Percentiles rank a stretch among this genome's conserved stretches.
These are phyloP conservation scores for Anthopleura xanthogrammica DNA, from an alignment of 92 coral and sea anemone species.

Conservation along the genomic window DNA sequence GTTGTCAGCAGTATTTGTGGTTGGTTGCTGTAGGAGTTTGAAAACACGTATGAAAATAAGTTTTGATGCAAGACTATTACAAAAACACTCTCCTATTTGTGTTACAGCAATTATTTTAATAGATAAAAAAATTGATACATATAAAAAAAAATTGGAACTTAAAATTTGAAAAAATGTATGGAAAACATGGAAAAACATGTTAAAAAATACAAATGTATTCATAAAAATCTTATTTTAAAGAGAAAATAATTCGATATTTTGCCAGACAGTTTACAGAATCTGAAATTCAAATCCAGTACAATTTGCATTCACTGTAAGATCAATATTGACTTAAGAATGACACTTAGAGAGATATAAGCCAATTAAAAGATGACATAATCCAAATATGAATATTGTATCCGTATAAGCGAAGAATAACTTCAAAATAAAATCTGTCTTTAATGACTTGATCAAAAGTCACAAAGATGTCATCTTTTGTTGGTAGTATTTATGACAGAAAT, in stretches of 20 bases:
- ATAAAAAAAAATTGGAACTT: no score
- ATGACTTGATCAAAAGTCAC: not conserved
- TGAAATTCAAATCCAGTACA: not conserved
- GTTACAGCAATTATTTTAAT: not conserved
- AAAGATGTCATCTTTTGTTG: not conserved
- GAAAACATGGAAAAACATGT: not conserved
- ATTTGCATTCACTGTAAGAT: not conserved
- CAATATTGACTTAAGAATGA: not conserved
- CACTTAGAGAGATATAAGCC: not conserved
- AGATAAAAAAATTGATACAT: not conserved
- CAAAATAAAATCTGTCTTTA: not conserved
- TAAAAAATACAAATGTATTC: not conserved
- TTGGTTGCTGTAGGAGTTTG: not conserved
- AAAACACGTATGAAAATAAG: not conserved
- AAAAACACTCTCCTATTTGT: not conserved
- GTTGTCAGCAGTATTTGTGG: slow-evolving; percentile 3
- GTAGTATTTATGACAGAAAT: not conserved
- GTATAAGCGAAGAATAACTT: not conserved
- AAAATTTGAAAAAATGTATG: not conserved
- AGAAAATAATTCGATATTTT: not conserved
- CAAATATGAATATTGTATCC: not conserved
- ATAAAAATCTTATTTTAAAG: not conserved
- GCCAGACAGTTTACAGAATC: not conserved
- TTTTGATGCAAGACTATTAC: not conserved
- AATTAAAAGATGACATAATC: not conserved